Conservation (phyloP, 2,888 invertebrate species). For the Electrophaes corylata region DNA sequence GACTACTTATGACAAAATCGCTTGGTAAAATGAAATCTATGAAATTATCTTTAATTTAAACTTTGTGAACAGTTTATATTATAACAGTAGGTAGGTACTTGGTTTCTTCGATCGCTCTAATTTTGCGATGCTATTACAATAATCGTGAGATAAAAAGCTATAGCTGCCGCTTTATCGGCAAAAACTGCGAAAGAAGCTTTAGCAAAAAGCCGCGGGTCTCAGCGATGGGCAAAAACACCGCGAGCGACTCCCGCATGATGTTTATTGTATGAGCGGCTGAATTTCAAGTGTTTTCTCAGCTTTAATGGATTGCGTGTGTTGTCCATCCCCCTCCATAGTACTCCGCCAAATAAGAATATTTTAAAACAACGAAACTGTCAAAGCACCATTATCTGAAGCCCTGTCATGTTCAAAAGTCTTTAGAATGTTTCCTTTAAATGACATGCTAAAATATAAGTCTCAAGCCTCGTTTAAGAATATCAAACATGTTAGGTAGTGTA, state of each 20-base stretch:
- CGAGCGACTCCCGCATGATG: conserved; percentile 60
- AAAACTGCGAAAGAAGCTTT: conserved; percentile 56
- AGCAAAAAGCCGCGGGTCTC: conserved; percentile 61
- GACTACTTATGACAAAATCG: background rate
- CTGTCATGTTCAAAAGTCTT: background rate
- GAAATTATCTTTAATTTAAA: background rate
- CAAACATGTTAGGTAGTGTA: conserved; percentile 6
- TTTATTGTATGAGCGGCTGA: conserved; percentile 82
- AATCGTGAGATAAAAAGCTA: conserved; percentile 41
- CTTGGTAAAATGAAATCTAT: background rate
- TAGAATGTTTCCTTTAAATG: background rate
- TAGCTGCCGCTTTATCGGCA: conserved; percentile 47
- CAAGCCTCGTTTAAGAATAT: conserved; percentile 4
- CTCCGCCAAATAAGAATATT: conserved; percentile 49
- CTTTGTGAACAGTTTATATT: background rate
- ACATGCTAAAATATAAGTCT: background rate
- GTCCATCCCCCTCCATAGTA: conserved; percentile 52
- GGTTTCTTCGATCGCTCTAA: conserved; percentile 18
- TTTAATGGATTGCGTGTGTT: conserved; percentile 73
- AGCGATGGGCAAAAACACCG: conserved; percentile 60
- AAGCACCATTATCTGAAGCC: conserved; percentile 2
- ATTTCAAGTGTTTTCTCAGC: conserved; percentile 79
- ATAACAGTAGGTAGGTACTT: background rate
- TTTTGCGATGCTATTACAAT: conserved; percentile 33
- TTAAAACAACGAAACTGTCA: conserved; percentile 17